Evolutionary conservation across 2,113 vertebrate genomes (phyloP).

Genomic region (Myiopsitta monachus): DNA sequence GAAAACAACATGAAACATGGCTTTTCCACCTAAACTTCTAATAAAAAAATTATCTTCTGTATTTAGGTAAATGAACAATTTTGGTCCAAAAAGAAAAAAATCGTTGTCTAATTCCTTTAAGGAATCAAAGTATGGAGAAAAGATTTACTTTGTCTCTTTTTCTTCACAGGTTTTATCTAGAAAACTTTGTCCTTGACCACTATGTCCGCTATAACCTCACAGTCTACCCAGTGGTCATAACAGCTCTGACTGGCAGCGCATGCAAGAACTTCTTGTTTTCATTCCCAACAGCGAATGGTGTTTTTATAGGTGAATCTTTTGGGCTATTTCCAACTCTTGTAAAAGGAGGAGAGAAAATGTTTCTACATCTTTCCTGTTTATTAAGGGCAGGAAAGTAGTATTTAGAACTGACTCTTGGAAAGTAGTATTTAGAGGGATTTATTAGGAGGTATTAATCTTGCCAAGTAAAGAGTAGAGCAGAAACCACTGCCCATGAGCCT

Average conservation of each 20-base stretch:
- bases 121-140: not conserved
- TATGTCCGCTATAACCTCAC: conserved; percentile 81
- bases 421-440: not conserved
- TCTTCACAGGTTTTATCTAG: conserved; percentile 77
- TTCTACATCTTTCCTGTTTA: not conserved
- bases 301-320: conserved; percentile 76
- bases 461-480: not conserved
- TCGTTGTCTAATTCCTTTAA: not conserved
- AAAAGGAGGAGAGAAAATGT: not conserved
- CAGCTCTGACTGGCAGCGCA: conserved; percentile 70
- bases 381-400: not conserved
- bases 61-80: not conserved
- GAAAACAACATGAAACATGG: not conserved
- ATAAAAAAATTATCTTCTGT: too few species aligned
- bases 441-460: not conserved
- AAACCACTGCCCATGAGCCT: not conserved
- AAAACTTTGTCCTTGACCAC: conserved; percentile 80
- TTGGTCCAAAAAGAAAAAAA: not conserved
- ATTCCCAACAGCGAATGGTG: conserved; percentile 54
- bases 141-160: not conserved
- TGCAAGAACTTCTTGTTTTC: conserved; percentile 49
- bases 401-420: not conserved
- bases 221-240: conserved; percentile 77
- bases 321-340: not conserved
- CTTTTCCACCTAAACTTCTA: not conserved